Base-by-base conservation (phyloP, 2,797 vertebrate genomes). In the Perodicticus potto region DNA sequence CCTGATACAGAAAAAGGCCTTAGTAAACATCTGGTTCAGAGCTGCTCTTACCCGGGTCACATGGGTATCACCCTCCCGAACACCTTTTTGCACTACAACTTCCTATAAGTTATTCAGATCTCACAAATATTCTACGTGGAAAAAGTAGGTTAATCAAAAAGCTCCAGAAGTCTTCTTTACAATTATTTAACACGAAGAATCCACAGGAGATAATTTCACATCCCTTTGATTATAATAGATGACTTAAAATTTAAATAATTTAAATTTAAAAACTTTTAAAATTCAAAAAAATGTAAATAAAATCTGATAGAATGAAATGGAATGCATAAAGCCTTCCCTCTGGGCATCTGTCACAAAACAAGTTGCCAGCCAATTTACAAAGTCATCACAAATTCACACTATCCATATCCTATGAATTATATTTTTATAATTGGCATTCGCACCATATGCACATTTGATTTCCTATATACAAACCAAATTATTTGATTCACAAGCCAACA, bases 401-500 rank as follows among this genome's bases (percentile, higher is more conserved):
- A 74, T 49, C 49, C 43, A 61, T 95, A 95, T 97, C 77, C 76
- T 90, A 85, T 85, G 61, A 95, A 85, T 95, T 96, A 85, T 74
- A 96, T 81, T 97, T 96, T 95, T 90, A 69, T 29, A 97, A 95
- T 29, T 96, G 89, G 45, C 43, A 88, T 97, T 96, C 57, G 63
- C 40, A 94, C 63, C 93, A 94, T 78, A 95, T 82, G 84, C 57
- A 95, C 29, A 32, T 22, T 95, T 81, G 45, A 90, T 95, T 96
- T 97, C 94, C 89, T 91, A 78, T 78, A 77, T 88, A 72, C 91
- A 96, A 95, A 96, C 55, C 63, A 70, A 96, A 93, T 97, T 93
- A 93, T 94, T 94, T 97, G 91, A 95, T 73, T 95, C 82, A 74
- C 29, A 94, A 94, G 94, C 94, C 94, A 97, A 93, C 13, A 16